These are phyloP conservation scores for Charanyca ferruginea DNA, from an alignment of 2,888 invertebrate species.

Conservation along the genomic window DNA sequence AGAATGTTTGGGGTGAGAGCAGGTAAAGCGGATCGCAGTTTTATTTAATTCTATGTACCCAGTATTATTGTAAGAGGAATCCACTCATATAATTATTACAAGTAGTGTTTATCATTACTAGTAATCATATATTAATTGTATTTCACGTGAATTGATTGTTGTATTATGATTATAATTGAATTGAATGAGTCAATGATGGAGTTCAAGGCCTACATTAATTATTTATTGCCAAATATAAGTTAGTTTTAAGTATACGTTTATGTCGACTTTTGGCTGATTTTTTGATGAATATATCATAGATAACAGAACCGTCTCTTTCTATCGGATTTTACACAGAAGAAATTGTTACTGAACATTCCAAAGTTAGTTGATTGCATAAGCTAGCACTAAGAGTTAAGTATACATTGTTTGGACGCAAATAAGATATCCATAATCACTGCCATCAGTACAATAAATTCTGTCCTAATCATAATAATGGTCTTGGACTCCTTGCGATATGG, in stretches of 20 bases:
- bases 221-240: constrained; percentile 63
- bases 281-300: constrained; percentile 54
- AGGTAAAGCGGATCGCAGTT: constrained; percentile 54
- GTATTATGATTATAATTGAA: constrained; percentile 64
- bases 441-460: constrained; percentile 43
- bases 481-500: constrained; percentile 70
- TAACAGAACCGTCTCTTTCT: constrained; percentile 28
- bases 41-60: constrained; percentile 71
- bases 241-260: constrained; percentile 57
- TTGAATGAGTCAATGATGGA: constrained; percentile 63
- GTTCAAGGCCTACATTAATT: constrained; percentile 76
- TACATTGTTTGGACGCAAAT: constrained; percentile 31
- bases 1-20: constrained; percentile 22
- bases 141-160: constrained; percentile 73
- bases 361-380: constrained; percentile 53
- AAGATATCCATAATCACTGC: constrained; percentile 58
- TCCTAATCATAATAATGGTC: constrained; percentile 62
- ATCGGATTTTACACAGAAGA: constrained; percentile 32
- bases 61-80: constrained; percentile 72
- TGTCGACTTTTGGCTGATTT: constrained; percentile 53
- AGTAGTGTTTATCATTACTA: constrained; percentile 69
- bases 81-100: constrained; percentile 66
- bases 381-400: constrained; percentile 52
- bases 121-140: constrained; percentile 71
- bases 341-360: constrained; percentile 61